Conservation (phyloP, 1,140 invertebrate genomes). For the Spodoptera frugiperda region DNA sequence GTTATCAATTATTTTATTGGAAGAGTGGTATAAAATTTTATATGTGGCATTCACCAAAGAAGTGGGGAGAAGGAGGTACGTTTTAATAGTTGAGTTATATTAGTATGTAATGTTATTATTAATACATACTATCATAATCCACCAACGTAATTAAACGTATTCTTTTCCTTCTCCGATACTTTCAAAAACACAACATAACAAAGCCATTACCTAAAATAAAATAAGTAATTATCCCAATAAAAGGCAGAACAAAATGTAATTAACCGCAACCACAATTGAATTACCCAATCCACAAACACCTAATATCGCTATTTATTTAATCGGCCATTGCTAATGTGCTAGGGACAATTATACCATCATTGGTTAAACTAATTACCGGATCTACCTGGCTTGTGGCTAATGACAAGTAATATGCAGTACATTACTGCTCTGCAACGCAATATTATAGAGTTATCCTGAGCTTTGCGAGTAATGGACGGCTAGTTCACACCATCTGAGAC, state of each 20-base stretch:
- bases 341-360: constrained; percentile 40
- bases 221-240: not conserved
- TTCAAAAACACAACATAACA: no score
- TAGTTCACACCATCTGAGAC: constrained; percentile 77
- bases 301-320: constrained; percentile 34
- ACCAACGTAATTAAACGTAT: no score
- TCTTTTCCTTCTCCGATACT: no score
- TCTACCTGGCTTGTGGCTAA: constrained; percentile 69
- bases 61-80: no score
- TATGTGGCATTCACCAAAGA: no score
- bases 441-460: constrained; percentile 76
- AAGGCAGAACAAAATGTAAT: not conserved
- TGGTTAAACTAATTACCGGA: constrained; percentile 65
- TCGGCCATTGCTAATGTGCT: constrained; percentile 23
- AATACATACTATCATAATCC: no score
- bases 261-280: constrained; percentile 13
- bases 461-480: constrained; percentile 75
- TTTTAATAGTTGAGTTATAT: no score
- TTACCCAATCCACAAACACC: not conserved
- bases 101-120: no score
- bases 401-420: constrained; percentile 79
- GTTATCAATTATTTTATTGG: no score
- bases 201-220: no score
- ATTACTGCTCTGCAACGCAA: constrained; percentile 69
- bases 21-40: no score